These are phyloP conservation scores for Tetraneura akinire DNA, from an alignment of 1,140 invertebrate genomes.

Conservation along the genomic window DNA sequence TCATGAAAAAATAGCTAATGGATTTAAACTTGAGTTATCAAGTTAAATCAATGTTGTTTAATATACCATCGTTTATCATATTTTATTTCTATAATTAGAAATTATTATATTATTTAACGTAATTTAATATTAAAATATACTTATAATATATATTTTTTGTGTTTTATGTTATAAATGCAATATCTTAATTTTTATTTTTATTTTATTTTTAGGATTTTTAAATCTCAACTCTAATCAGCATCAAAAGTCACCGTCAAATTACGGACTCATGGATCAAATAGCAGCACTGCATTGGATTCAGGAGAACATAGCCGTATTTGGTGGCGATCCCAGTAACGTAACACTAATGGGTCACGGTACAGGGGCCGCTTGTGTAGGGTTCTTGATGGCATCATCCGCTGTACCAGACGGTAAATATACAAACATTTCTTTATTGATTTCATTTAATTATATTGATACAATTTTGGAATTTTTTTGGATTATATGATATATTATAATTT, in stretches of 20 bases:
- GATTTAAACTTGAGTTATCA: conserved; percentile 20
- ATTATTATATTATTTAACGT: too few species aligned
- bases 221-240: conserved; percentile 84
- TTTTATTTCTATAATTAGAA: background rate
- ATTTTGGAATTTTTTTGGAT: too few species aligned
- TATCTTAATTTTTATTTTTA: conserved; percentile 51
- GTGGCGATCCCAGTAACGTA: conserved; percentile 89
- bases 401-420: conserved; percentile 80
- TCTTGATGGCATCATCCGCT: conserved; percentile 87
- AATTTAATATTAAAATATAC: too few species aligned
- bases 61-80: background rate
- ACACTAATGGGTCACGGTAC: conserved; percentile 93
- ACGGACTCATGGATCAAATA: conserved; percentile 93
- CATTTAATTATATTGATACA: too few species aligned
- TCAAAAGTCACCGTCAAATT: conserved; percentile 83
- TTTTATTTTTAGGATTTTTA: conserved; percentile 73
- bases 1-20: conserved; percentile 14
- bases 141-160: too few species aligned
- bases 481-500: too few species aligned
- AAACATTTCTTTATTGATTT: too few species aligned
- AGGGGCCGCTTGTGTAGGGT: conserved; percentile 92
- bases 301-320: conserved; percentile 89
- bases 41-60: conserved; percentile 38
- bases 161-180: background rate
- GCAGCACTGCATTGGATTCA: conserved; percentile 91